These are phyloP conservation scores for Otis tarda DNA, from an alignment of 2,113 vertebrate species.

Conservation along the genomic window DNA sequence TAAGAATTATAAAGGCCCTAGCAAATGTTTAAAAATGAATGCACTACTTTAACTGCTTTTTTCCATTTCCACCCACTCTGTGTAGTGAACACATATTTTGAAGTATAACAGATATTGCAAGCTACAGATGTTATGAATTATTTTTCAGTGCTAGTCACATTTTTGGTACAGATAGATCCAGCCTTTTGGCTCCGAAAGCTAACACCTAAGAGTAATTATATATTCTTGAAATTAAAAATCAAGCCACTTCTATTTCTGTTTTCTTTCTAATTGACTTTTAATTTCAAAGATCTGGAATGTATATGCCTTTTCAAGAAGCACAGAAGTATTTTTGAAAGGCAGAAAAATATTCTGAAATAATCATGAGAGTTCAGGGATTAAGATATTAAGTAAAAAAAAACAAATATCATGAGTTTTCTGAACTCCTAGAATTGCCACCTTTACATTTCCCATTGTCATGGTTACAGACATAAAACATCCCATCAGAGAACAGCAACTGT, in stretches of 20 bases:
- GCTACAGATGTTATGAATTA: slow-evolving; percentile 49
- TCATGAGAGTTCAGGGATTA: not conserved
- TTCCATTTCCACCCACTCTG: not conserved
- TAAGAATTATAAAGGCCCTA: not conserved
- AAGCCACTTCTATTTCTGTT: not conserved
- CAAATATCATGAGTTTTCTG: not conserved
- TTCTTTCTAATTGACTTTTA: not conserved
- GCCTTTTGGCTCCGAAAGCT: not conserved
- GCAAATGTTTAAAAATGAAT: not conserved
- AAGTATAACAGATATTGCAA: not conserved
- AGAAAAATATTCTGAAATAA: not conserved
- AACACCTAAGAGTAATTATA: not conserved
- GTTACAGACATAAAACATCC: not conserved
- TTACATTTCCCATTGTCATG: not conserved
- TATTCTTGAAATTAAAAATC: not conserved
- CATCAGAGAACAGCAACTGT: not conserved
- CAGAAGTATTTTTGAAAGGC: not conserved
- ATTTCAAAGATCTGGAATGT: not conserved
- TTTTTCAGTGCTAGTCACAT: slow-evolving; percentile 12
- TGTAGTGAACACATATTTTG: not conserved
- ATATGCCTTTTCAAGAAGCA: not conserved
- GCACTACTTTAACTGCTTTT: not conserved
- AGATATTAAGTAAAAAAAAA: not conserved
- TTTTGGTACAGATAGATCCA: not conserved
- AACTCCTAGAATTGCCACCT: not conserved